Conservation (phyloP, 2,797 vertebrate genomes). For the Characodon lateralis region DNA sequence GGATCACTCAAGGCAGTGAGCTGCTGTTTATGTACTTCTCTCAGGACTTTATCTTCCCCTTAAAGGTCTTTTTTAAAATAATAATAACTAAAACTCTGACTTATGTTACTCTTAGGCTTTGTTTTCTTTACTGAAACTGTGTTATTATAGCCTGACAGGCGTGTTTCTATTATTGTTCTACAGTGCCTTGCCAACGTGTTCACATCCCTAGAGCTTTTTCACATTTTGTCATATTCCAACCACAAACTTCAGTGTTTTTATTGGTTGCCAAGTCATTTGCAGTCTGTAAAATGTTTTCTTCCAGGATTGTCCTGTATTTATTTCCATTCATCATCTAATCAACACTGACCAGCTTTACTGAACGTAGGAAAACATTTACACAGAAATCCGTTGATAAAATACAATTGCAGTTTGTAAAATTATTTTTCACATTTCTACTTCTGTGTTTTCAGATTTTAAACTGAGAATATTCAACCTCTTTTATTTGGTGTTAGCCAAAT, state of each 20-base stretch:
- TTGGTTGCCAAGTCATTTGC: not conserved
- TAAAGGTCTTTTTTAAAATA: not conserved
- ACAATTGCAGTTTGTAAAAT: no score
- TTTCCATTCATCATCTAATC: no score
- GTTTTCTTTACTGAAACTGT: not conserved
- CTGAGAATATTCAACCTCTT: not conserved
- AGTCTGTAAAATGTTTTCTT: not conserved
- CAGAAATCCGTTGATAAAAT: no score
- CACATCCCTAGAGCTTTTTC: not conserved
- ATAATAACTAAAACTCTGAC: not conserved
- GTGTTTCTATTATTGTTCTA: not conserved
- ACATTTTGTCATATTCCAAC: not conserved
- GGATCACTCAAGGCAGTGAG: slow-evolving; percentile 33
- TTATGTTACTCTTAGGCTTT: not conserved
- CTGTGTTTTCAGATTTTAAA: not conserved
- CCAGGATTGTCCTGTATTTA: not conserved
- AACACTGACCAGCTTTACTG: not conserved
- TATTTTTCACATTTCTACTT: not conserved
- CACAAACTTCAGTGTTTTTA: not conserved
- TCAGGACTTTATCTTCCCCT: not conserved
- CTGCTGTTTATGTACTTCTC: not conserved
- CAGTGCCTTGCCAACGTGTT: not conserved
- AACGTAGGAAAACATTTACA: no score
- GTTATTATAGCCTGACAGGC: not conserved
- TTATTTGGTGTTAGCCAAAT: not conserved